These are phyloP conservation scores for Aricia artaxerxes DNA, from an alignment of 2,888 invertebrate genomes.

Conservation along the genomic window DNA sequence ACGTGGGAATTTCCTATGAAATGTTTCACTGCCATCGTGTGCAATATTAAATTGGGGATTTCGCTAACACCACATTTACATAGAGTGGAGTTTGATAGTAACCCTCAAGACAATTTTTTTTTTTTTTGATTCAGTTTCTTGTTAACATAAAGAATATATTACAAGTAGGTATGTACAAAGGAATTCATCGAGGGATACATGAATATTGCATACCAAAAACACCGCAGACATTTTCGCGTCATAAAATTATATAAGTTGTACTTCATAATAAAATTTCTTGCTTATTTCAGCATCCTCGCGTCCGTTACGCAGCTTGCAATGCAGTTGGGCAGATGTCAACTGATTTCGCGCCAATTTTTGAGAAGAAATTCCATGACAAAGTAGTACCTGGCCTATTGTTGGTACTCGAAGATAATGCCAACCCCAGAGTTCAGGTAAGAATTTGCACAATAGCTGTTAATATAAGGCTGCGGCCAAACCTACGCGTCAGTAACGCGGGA, in stretches of 20 bases:
- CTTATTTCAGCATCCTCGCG: slow-evolving; percentile 88
- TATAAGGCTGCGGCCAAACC: background rate
- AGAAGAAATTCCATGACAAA: slow-evolving; percentile 98
- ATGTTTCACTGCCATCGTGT: slow-evolving; percentile 69
- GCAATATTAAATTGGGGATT: slow-evolving; percentile 67
- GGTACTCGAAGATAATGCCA: slow-evolving; percentile 93
- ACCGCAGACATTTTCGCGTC: background rate
- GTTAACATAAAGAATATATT: too few relatives aligned
- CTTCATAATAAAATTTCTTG: background rate
- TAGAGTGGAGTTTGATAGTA: slow-evolving; percentile 78
- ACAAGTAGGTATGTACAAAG: too few relatives aligned
- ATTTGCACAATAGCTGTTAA: slow-evolving; percentile 6
- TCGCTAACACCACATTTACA: slow-evolving; percentile 72
- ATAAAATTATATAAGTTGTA: too few relatives aligned
- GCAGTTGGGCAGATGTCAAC: slow-evolving; percentile 99
- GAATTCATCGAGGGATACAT: too few relatives aligned
- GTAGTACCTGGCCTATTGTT: slow-evolving; percentile 95
- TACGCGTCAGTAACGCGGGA: background rate
- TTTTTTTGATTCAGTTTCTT: background rate
- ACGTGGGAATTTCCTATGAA: slow-evolving; percentile 61
- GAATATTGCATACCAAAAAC: too few relatives aligned
- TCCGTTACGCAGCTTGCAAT: slow-evolving; percentile 98
- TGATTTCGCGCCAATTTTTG: slow-evolving; percentile 97
- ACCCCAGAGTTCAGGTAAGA: slow-evolving; percentile 94
- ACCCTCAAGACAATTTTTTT: slow-evolving; percentile 58